Evolutionary conservation across 2,888 invertebrate genomes (phyloP).

Genomic region (Anoncus sp.): DNA sequence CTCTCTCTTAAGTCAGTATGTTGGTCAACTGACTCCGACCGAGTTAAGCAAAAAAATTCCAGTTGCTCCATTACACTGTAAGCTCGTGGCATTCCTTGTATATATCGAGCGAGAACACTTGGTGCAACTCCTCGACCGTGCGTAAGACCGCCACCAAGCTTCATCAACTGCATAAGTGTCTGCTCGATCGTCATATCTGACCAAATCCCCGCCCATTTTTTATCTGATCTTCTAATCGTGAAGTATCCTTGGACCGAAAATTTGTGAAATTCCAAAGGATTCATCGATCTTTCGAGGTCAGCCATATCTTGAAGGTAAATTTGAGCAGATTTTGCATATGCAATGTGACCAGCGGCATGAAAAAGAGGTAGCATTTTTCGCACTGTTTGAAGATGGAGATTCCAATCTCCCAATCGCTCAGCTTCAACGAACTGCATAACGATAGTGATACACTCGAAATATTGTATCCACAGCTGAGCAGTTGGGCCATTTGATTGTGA

Average conservation of each 20-base stretch:
- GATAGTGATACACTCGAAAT: too few relatives aligned
- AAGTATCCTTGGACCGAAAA: constrained; percentile 63
- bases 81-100: constrained; percentile 5
- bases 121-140: constrained; percentile 25
- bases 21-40: background rate
- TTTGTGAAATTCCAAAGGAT: constrained; percentile 47
- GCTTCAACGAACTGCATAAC: constrained; percentile 64
- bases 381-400: constrained; percentile 67
- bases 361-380: constrained; percentile 71
- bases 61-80: constrained; percentile 3
- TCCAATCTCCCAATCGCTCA: constrained; percentile 68
- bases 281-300: constrained; percentile 52
- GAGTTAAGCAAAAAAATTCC: background rate
- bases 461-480: constrained; percentile 61
- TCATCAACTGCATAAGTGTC: constrained; percentile 61
- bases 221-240: constrained; percentile 62
- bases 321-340: constrained; percentile 72
- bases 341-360: constrained; percentile 73
- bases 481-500: constrained; percentile 38
- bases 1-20: constrained; percentile 5
- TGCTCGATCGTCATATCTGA: constrained; percentile 67
- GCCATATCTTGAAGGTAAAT: constrained; percentile 75
- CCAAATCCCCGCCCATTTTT: constrained; percentile 63
- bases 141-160: constrained; percentile 58
- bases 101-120: constrained; percentile 13